Conservation (phyloP, 30 jellyfish, hydroid and myxozoan species). For the Turritopsis dohrnii region DNA sequence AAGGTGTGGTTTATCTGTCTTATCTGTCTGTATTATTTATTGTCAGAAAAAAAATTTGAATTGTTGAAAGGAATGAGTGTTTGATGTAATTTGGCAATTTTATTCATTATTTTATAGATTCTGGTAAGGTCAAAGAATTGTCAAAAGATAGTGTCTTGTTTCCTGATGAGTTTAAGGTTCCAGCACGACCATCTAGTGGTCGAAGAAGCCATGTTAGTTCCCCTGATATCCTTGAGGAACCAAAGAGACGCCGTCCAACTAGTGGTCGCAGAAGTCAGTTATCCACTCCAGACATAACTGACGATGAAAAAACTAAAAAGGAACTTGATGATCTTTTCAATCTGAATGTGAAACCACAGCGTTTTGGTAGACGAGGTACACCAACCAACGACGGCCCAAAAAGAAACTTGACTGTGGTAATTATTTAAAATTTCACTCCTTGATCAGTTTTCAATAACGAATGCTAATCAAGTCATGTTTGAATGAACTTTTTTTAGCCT, state of each 20-base stretch:
- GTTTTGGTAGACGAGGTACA: neutral
- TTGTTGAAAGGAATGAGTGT: neutral
- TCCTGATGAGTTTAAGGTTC: slow-evolving; percentile 17
- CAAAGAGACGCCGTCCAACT: slow-evolving; percentile 24
- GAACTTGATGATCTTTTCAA: slow-evolving; percentile 24
- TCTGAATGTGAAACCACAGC: slow-evolving; percentile 26
- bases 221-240: neutral
- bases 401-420: neutral
- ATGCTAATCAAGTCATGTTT: too few species aligned
- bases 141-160: neutral
- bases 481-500: too few species aligned
- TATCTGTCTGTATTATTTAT: too few species aligned
- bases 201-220: slow-evolving; percentile 34
- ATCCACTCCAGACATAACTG: neutral
- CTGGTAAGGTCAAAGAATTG: neutral
- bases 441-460: too few species aligned
- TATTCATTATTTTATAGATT: too few species aligned
- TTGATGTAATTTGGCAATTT: neutral
- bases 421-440: neutral
- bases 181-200: slow-evolving; percentile 65
- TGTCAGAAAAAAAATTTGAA: too few species aligned
- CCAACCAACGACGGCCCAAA: neutral
- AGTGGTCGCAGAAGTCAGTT: slow-evolving; percentile 46
- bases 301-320: neutral
- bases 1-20: slow-evolving; percentile 5